Evolutionary conservation across 2,888 invertebrate genomes (phyloP), one percentile per base, ranked within the genome.

Genomic region (Cheilosia scutellata): DNA sequence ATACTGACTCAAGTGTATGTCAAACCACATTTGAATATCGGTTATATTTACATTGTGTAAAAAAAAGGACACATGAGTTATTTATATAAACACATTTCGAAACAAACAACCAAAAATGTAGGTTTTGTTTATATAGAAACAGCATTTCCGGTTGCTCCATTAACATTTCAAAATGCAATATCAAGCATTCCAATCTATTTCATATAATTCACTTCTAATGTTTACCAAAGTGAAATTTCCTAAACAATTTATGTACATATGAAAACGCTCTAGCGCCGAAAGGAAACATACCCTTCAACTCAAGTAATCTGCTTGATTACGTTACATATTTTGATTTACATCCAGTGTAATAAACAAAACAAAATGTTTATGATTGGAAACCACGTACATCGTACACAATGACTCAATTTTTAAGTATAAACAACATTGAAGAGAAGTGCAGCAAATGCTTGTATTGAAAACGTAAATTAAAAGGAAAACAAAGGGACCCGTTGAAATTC

Each of bases 31-130:
- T 62, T 20, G 5, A 20, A 42, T 29, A 27, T 53, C 51, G 44
- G n/a, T 62, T 51, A 40, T 33, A 11, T 25, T 16, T 49, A 77
- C 77, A 70, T 77, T 20, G 79, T 79, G 75, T 84, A 57, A 16
- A 66, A 49, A 9, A 58, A 66, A 65, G 13, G n/a, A 42, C 6
- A 42, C 11, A 1, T 82, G 51, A 82, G 58, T 71, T 49, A 75
- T 29, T 2, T 7, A 16, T 20, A 7, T 47, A 57, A 33, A 25
- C 27, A 33, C 58, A 0, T 71, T 60, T 49, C 27, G 11, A 71
- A 42, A 68, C 33, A 51, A 57, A 47, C 13, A 55, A 27, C 4
- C 4, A 20, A 40, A 42, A 33, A 20, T 4, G 4, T 25, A 31
- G 4, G 49, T 33, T 5, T 63, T 71, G 72, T 83, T 78, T 68